Conservation (phyloP, 2,888 invertebrate species). For the Stenolophus ochropezus region DNA sequence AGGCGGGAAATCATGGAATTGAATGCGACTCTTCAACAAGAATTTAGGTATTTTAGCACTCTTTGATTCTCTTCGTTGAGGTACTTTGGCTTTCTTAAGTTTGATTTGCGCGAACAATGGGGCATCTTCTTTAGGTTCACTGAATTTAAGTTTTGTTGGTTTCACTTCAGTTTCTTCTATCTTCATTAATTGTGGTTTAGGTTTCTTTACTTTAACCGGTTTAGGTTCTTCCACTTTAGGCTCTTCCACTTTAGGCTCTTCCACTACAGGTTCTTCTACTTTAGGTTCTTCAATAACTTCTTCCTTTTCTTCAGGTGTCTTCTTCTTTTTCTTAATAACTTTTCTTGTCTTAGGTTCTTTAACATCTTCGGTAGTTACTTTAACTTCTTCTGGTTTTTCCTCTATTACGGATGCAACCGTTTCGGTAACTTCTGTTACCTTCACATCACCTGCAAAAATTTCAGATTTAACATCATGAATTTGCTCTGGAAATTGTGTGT, state of each 20-base stretch:
- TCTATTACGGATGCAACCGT: slow-evolving; percentile 60
- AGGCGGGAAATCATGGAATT: slow-evolving; percentile 73
- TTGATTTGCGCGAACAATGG: slow-evolving; percentile 79
- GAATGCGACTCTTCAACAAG: slow-evolving; percentile 73
- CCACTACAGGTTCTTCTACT: slow-evolving; percentile 55
- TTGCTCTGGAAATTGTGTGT: slow-evolving; percentile 38
- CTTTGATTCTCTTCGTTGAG: slow-evolving; percentile 69
- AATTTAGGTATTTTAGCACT: slow-evolving; percentile 72
- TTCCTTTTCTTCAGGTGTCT: slow-evolving; percentile 60
- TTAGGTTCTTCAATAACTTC: slow-evolving; percentile 61
- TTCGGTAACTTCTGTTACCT: slow-evolving; percentile 57
- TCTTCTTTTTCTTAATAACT: slow-evolving; percentile 59
- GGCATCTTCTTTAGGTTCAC: slow-evolving; percentile 74
- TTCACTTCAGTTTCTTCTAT: slow-evolving; percentile 78
- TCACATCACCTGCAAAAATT: slow-evolving; percentile 59
- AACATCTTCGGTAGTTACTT: slow-evolving; percentile 55
- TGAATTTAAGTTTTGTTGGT: slow-evolving; percentile 77
- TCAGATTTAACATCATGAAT: slow-evolving; percentile 51
- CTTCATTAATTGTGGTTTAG: slow-evolving; percentile 70
- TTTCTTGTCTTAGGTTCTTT: slow-evolving; percentile 46
- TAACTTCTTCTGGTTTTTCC: slow-evolving; percentile 56
- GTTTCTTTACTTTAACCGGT: slow-evolving; percentile 52
- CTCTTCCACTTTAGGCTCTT: slow-evolving; percentile 64
- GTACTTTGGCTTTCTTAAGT: slow-evolving; percentile 70
- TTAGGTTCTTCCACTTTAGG: slow-evolving; percentile 61